A percentile compares a stretch with the other conserved stretches of the same genome.
These are phyloP conservation scores for Allobates femoralis DNA, from an alignment of 2,797 vertebrate species.

Conservation along the genomic window DNA sequence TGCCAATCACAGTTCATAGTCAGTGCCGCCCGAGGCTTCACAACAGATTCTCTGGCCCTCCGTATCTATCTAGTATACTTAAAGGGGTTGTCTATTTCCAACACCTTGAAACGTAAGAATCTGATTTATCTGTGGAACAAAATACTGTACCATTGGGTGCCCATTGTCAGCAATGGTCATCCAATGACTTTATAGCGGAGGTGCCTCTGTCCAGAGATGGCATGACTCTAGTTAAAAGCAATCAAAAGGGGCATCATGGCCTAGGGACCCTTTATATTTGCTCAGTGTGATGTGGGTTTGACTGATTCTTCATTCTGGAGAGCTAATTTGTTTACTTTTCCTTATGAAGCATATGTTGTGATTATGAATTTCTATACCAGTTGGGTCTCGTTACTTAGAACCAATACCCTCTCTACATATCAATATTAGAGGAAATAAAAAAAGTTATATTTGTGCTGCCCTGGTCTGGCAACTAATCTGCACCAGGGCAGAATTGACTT, in stretches of 20 bases:
- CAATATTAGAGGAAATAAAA: too few species aligned
- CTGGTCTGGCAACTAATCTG: too few species aligned
- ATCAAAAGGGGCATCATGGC: not conserved
- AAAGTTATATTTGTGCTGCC: too few species aligned
- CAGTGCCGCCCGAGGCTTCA: not conserved
- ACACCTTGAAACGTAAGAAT: not conserved
- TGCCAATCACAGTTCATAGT: slow-evolving; percentile 7
- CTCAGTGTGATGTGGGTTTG: too few species aligned
- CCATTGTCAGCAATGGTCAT: not conserved
- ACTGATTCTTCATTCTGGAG: too few species aligned
- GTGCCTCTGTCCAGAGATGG: not conserved
- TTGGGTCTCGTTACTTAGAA: too few species aligned
- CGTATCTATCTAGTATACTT: not conserved
- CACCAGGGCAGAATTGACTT: too few species aligned
- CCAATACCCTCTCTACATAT: too few species aligned
- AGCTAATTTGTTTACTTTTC: too few species aligned
- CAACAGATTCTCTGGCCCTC: not conserved
- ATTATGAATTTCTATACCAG: too few species aligned
- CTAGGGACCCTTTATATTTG: not conserved
- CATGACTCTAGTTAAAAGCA: not conserved
- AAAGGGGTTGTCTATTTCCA: not conserved
- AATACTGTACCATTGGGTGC: not conserved
- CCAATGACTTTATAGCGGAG: not conserved
- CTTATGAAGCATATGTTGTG: too few species aligned
- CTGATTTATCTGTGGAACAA: not conserved